Evolutionary conservation across 2,797 vertebrate genomes (phyloP).

Genomic region (Protonibea diacanthus): DNA sequence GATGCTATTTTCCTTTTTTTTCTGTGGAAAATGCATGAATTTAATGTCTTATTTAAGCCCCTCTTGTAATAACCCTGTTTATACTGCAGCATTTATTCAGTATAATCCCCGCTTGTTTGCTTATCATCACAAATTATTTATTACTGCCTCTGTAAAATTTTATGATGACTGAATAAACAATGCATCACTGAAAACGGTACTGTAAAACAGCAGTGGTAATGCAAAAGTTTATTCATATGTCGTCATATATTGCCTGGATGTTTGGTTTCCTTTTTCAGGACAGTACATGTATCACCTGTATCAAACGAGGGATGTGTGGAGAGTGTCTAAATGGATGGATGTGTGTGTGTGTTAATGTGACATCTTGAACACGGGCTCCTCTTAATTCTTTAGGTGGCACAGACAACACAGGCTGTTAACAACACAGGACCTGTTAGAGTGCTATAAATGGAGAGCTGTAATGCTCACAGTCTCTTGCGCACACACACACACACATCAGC

Average conservation of each 20-base stretch:
- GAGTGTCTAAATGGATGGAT: not conserved
- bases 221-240: not conserved
- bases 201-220: constrained; percentile 10
- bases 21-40: constrained; percentile 26
- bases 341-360: constrained; percentile 15
- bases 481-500: constrained; percentile 15
- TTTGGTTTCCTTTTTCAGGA: not conserved
- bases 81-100: constrained; percentile 22
- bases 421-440: constrained; percentile 36
- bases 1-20: constrained; percentile 28
- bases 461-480: constrained; percentile 15
- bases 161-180: constrained; percentile 19
- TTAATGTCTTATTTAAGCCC: constrained; percentile 29
- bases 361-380: constrained; percentile 13
- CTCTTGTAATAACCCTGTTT: constrained; percentile 14
- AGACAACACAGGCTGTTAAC: constrained; percentile 11
- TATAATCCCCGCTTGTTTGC: constrained; percentile 18
- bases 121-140: constrained; percentile 31
- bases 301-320: not conserved
- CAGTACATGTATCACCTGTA: not conserved
- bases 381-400: constrained; percentile 19
- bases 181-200: not conserved
- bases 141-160: constrained; percentile 21
- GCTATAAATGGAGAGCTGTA: constrained; percentile 39
- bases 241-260: not conserved